phyloP scores from a whole-genome alignment of 35 echinoderm and acorn worm genomes.

The Anneissia japonica region DNA sequence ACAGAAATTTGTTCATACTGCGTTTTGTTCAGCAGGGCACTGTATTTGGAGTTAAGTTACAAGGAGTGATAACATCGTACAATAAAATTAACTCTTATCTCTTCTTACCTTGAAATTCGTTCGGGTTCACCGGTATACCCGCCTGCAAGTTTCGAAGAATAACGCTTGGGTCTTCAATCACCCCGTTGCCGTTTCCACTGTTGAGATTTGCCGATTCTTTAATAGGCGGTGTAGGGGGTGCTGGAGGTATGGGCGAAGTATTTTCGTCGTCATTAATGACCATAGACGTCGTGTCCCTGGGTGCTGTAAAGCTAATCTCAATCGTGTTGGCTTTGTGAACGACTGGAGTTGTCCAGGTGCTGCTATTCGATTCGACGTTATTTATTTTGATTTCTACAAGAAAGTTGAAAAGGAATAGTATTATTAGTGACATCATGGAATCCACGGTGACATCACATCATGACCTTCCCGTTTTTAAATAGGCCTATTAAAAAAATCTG shows the following conservation, averaged over 20 bases:
- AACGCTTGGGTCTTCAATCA: not conserved
- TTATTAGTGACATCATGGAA: too few relatives aligned
- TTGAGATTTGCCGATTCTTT: not conserved
- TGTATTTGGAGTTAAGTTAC: too few relatives aligned
- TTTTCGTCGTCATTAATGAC: not conserved
- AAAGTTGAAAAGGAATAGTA: too few relatives aligned
- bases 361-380: not conserved
- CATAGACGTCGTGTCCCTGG: not conserved
- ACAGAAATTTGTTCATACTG: too few relatives aligned
- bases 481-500: too few relatives aligned
- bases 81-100: too few relatives aligned
- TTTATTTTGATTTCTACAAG: not conserved
- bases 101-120: not conserved
- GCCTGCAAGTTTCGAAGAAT: not conserved
- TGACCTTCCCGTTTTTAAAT: too few relatives aligned
- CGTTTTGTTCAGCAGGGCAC: too few relatives aligned
- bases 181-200: not conserved
- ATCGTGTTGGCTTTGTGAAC: not conserved
- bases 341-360: not conserved
- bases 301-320: not conserved
- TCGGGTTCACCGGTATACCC: not conserved
- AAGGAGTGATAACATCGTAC: too few relatives aligned
- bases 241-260: not conserved
- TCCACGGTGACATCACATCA: too few relatives aligned
- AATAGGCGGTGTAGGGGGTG: not conserved